Evolutionary conservation across 2,888 invertebrate species (phyloP), one percentile per base, ranked within the genome.

Genomic region (Hypena proboscidalis): DNA sequence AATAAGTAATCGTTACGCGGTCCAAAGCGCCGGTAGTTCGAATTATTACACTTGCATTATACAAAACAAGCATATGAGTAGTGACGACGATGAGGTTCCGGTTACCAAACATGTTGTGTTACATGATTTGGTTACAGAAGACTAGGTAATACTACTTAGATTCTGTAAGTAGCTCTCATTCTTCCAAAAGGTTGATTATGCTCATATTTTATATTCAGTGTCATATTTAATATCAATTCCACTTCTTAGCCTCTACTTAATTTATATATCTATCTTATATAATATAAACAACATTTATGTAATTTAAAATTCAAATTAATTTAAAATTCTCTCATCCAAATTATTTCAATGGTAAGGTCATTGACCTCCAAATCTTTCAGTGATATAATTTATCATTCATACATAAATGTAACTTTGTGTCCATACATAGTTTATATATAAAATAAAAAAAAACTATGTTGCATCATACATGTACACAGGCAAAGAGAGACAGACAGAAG

Each of bases 301-400:
- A n/a, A n/a, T n/a, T n/a, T n/a, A n/a, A 8, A 11, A 11, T 11
- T 25, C 11, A 1, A 2, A 23, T 3, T 9, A 23, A 2, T 3
- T 9, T 23, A 17, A 17, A 17, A 17, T 4, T 5, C 5, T 27
- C n/a, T 13, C 33, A 17, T 32, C 15, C 14, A 49, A 19, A 33
- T 13, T n/a, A 22, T 7, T 7, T 13, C 20, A 32, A 13, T 26
- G 27, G 19, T 22, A 37, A 50, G 63, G 48, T 63, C 59, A 51
- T 38, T 63, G 59, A 60, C 55, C 63, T 44, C 38, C 7, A n/a
- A 38, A 39, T 26, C 40, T 35, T 4, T 25, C 20, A 19, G 6
- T 14, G 17, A 4, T 22, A 17, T 35, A 42, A 42, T 40, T 35
- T 20, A 10, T 13, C 36, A 20, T 35, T 13, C 2, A 8, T 4